Conservation (phyloP, 2,888 invertebrate species). For the Diadegma fenestrale region DNA sequence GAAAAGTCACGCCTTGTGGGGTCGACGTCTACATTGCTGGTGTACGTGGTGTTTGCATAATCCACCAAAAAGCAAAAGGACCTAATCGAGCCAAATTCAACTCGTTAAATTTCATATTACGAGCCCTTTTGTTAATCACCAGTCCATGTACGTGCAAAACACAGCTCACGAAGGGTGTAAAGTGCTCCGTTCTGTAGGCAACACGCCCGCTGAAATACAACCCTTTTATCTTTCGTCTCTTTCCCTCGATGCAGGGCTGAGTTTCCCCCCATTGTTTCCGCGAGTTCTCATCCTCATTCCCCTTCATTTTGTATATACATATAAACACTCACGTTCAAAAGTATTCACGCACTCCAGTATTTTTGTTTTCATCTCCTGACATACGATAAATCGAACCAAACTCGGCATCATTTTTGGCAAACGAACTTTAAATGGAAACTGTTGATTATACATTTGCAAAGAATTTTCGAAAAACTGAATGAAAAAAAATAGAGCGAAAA, state of each 20-base stretch:
- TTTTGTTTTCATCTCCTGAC: not conserved
- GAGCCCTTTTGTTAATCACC: constrained; percentile 8
- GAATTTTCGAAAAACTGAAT: not conserved
- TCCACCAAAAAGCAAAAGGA: not conserved
- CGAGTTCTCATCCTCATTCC: constrained; percentile 12
- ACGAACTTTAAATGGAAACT: not conserved
- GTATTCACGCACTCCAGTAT: not conserved
- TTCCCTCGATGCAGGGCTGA: constrained; percentile 1
- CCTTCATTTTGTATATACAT: not conserved
- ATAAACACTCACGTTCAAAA: constrained; percentile 16
- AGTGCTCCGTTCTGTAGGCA: constrained; percentile 45
- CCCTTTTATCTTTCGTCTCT: constrained; percentile 45
- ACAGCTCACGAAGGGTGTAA: constrained; percentile 48
- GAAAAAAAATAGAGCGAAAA: not conserved
- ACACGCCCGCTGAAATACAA: constrained; percentile 50
- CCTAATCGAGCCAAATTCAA: not conserved
- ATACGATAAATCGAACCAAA: not conserved
- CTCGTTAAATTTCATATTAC: constrained; percentile 15
- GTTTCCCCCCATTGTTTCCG: constrained; percentile 46
- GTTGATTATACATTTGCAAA: not conserved
- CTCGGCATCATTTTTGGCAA: not conserved
- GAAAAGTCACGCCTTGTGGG: constrained; percentile 42
- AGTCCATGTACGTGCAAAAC: not conserved
- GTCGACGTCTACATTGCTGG: not conserved
- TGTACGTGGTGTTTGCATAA: not conserved